Conservation (phyloP, 2,797 vertebrate genomes). For the Poliocrania exsul region DNA sequence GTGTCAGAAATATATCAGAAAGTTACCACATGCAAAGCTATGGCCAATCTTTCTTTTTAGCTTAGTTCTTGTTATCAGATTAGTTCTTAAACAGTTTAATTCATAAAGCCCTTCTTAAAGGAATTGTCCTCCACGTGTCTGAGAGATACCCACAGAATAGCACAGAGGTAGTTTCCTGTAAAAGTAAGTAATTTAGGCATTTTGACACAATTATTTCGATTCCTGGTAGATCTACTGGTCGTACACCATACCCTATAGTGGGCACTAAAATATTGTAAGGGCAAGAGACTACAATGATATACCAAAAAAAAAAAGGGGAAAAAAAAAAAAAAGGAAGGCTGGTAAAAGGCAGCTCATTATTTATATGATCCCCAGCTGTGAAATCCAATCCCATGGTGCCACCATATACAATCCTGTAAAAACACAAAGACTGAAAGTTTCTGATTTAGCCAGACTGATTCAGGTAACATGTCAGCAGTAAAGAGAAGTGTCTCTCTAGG, state of each 20-base stretch:
- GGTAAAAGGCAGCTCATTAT: constrained; percentile 3
- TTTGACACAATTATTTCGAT: not conserved
- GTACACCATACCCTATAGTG: not conserved
- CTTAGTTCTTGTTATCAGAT: not conserved
- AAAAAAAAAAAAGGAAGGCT: not conserved
- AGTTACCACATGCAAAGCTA: not conserved
- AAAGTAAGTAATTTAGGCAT: not conserved
- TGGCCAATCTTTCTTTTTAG: not conserved
- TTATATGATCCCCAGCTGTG: constrained; percentile 3
- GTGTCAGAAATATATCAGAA: not conserved
- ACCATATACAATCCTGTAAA: constrained; percentile 7
- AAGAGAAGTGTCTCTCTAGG: not conserved
- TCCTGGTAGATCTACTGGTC: not conserved
- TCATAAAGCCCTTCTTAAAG: not conserved
- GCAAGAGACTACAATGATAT: not conserved
- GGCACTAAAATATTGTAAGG: not conserved
- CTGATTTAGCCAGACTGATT: not conserved
- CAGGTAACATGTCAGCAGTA: not conserved
- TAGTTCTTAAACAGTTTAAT: not conserved
- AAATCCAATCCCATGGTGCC: constrained; percentile 11
- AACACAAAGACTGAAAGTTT: constrained; percentile 23
- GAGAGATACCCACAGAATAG: not conserved
- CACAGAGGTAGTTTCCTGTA: not conserved
- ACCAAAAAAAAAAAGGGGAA: not conserved
- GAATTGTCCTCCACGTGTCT: not conserved